A percentile compares a stretch with the other conserved stretches of the same genome.
These are phyloP conservation scores for Agonum fuliginosum DNA, from an alignment of 2,888 invertebrate species.

Conservation along the genomic window DNA sequence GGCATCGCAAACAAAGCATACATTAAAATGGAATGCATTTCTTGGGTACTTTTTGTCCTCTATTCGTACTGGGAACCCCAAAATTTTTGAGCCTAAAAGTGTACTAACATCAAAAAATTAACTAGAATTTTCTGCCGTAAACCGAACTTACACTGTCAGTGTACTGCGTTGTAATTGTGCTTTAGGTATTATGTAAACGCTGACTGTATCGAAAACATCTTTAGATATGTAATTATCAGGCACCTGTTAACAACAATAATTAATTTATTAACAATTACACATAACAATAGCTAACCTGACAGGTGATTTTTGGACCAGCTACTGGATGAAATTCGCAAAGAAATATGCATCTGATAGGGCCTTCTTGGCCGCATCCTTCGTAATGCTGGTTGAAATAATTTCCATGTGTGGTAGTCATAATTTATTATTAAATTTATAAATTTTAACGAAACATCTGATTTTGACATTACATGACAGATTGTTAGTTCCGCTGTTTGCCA, in stretches of 20 bases:
- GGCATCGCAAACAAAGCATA: conserved; percentile 95
- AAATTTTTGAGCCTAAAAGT: conserved; percentile 87
- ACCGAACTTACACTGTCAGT: conserved; percentile 87
- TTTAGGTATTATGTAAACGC: conserved; percentile 96
- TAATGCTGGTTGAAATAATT: conserved; percentile 55
- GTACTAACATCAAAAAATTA: conserved; percentile 73
- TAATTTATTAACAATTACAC: conserved; percentile 37
- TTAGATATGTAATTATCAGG: conserved; percentile 94
- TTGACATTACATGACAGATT: conserved; percentile 31
- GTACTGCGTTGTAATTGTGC: conserved; percentile 91
- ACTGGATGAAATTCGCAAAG: conserved; percentile 86
- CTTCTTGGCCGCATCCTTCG: conserved; percentile 82
- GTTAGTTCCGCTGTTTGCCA: not conserved
- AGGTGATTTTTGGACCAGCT: conserved; percentile 89
- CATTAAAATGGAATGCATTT: conserved; percentile 96
- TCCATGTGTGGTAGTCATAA: conserved; percentile 44
- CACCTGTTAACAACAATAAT: conserved; percentile 76
- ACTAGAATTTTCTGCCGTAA: not conserved
- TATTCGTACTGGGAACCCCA: conserved; percentile 94
- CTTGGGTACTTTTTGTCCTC: conserved; percentile 91
- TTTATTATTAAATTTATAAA: not conserved
- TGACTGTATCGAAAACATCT: conserved; percentile 94
- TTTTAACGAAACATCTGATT: not conserved
- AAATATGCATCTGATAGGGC: conserved; percentile 88
- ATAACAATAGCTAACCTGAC: conserved; percentile 78